phyloP scores from a whole-genome alignment of 1,140 invertebrate genomes.

The Plectus sambesii region DNA sequence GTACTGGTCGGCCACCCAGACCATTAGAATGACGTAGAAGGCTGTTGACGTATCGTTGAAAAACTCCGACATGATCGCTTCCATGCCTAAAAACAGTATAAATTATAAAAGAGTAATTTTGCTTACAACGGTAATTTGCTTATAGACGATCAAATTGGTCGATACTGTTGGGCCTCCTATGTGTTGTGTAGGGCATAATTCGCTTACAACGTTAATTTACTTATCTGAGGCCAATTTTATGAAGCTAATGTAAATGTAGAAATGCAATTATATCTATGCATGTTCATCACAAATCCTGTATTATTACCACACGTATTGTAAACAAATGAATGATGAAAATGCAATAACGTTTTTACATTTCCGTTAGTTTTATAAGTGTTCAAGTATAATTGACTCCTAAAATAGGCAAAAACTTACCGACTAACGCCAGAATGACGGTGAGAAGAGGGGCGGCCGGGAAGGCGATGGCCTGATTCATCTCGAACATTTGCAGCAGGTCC shows the following conservation, averaged over 20 bases:
- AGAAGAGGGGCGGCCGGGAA: conserved; percentile 89
- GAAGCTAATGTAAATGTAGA: too few relatives aligned
- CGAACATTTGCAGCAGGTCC: conserved; percentile 89
- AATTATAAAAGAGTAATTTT: background rate
- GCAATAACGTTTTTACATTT: too few relatives aligned
- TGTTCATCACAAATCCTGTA: too few relatives aligned
- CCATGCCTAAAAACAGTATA: conserved; percentile 71
- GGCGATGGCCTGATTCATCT: conserved; percentile 71
- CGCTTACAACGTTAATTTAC: too few relatives aligned
- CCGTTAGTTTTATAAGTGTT: background rate
- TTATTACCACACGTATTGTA: too few relatives aligned
- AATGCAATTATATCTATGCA: background rate
- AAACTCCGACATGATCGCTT: conserved; percentile 99
- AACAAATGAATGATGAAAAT: too few relatives aligned
- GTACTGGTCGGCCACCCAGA: conserved; percentile 98
- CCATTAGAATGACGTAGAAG: conserved; percentile 96
- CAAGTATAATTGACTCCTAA: background rate
- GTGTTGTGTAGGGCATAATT: too few relatives aligned
- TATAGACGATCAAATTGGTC: background rate
- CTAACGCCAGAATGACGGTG: conserved; percentile 88
- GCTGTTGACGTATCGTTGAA: conserved; percentile 97
- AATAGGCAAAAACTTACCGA: conserved; percentile 60
- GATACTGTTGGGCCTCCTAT: background rate
- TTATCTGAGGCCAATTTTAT: too few relatives aligned
- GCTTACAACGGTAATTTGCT: background rate